Base-by-base conservation (phyloP, 2,888 invertebrate genomes). In the Xanthia icteritia region DNA sequence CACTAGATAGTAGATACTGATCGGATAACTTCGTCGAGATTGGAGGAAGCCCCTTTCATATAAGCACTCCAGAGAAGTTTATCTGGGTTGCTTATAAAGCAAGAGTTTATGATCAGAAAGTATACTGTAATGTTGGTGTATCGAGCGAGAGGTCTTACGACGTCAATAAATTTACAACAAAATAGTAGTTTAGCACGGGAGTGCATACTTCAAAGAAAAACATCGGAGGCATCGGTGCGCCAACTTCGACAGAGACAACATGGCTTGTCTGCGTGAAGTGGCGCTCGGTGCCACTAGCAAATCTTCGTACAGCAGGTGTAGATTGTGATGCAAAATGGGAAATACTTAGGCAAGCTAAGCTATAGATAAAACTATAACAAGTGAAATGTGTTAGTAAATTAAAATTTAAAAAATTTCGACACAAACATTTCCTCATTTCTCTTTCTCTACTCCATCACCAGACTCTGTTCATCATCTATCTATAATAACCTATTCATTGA, bases 231-330 rank as follows among this genome's bases (percentile, higher is more conserved):
- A 60, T 68, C 54, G 64, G 67, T 39, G 68, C 65, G 61, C 80
- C 60, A 51, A 63, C 27, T 76, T 89, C 85, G 48, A 89, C 89
- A 68, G 91, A 89, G 78, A 79, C 82, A 65, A 68, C 71, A 85
- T 81, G 81, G 73, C 79, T 86, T 79, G 75, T 85, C 82, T 70
- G 87, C 84, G 67, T 85, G 81, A 39, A 67, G 27, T n/a, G 48
- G 70, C 56, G 68, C 60, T 80, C 87, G 2, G 17, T 20, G 60
- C 68, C 68, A 65, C 76, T 89, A 96, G 89, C 95, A 96, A 85
- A 95, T 95, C 94, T 95, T 96, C 72, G 95, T 96, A 90, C 95
- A 96, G 89, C 95, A 95, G 58, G 95, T 95, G 91, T 95, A 94
- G 82, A 95, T 95, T 0, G 95, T 95, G 77, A 96, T 95, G 83